Conservation (phyloP, 2,888 invertebrate genomes). For the Cyaniris semiargus region DNA sequence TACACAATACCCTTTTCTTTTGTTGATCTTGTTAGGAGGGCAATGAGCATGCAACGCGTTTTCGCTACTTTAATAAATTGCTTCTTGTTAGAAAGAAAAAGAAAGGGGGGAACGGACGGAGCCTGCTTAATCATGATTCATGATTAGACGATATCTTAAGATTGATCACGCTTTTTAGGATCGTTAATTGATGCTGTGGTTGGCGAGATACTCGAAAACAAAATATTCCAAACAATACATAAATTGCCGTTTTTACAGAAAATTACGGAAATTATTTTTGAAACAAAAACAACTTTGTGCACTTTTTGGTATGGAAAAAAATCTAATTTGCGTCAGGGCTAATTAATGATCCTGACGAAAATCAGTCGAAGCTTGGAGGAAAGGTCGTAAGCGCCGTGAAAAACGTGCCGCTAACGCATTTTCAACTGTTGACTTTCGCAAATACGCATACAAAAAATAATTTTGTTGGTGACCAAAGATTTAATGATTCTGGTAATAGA, state of each 20-base stretch:
- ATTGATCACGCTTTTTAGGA: constrained; percentile 5
- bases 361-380: not conserved
- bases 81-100: constrained; percentile 55
- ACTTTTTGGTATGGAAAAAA: too few relatives aligned
- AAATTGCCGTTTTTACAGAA: too few relatives aligned
- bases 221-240: too few relatives aligned
- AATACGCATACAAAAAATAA: not conserved
- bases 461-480: not conserved
- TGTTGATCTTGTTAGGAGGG: constrained; percentile 52
- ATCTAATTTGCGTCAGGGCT: too few relatives aligned
- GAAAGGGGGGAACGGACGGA: constrained; percentile 50
- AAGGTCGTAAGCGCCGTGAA: too few relatives aligned
- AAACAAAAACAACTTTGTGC: too few relatives aligned
- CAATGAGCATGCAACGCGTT: constrained; percentile 61
- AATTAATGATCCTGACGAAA: too few relatives aligned
- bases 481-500: not conserved
- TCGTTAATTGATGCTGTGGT: not conserved
- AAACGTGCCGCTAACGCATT: too few relatives aligned
- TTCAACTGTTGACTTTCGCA: too few relatives aligned
- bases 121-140: constrained; percentile 66
- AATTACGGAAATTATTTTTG: too few relatives aligned
- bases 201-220: not conserved
- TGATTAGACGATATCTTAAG: constrained; percentile 38
- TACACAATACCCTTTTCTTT: constrained; percentile 54
- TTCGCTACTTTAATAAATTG: constrained; percentile 66